These are phyloP conservation scores for Boloria euphrosyne DNA, from an alignment of 2,888 invertebrate genomes.

Conservation along the genomic window DNA sequence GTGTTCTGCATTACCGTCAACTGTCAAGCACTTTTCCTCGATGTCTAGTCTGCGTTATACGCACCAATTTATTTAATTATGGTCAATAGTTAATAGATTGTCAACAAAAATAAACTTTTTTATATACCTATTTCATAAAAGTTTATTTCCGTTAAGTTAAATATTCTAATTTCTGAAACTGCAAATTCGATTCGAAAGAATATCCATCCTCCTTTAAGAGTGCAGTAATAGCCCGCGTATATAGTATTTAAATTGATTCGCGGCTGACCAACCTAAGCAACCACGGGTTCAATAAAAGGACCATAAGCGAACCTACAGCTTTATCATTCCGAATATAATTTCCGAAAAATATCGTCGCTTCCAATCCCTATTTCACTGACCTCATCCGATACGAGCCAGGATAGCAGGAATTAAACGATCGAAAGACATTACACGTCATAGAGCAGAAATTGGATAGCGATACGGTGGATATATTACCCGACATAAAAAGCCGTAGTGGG, in stretches of 20 bases:
- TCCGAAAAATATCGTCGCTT: constrained; percentile 20
- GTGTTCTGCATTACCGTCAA: too few relatives aligned
- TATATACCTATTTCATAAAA: too few relatives aligned
- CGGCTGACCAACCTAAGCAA: too few relatives aligned
- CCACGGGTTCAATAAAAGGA: not conserved
- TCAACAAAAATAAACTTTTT: too few relatives aligned
- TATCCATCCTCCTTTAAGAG: too few relatives aligned
- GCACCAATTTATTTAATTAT: not conserved
- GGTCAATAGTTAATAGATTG: too few relatives aligned
- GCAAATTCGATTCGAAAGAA: too few relatives aligned
- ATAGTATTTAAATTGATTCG: too few relatives aligned
- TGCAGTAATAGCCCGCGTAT: too few relatives aligned
- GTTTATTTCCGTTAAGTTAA: too few relatives aligned
- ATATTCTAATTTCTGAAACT: too few relatives aligned
- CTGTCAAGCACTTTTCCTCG: too few relatives aligned
- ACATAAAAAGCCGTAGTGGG: constrained; percentile 76
- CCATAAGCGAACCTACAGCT: not conserved
- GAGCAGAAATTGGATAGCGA: constrained; percentile 79
- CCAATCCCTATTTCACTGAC: constrained; percentile 20
- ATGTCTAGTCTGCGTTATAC: not conserved
- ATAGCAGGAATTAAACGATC: constrained; percentile 70
- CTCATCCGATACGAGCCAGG: constrained; percentile 24
- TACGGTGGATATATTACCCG: constrained; percentile 70
- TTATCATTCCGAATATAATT: constrained; percentile 22
- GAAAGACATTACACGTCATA: constrained; percentile 77